A percentile compares a stretch with the other conserved stretches of the same genome.
Evolutionary conservation across 1,140 invertebrate species (phyloP).

Genomic region (Zophobas morio): DNA sequence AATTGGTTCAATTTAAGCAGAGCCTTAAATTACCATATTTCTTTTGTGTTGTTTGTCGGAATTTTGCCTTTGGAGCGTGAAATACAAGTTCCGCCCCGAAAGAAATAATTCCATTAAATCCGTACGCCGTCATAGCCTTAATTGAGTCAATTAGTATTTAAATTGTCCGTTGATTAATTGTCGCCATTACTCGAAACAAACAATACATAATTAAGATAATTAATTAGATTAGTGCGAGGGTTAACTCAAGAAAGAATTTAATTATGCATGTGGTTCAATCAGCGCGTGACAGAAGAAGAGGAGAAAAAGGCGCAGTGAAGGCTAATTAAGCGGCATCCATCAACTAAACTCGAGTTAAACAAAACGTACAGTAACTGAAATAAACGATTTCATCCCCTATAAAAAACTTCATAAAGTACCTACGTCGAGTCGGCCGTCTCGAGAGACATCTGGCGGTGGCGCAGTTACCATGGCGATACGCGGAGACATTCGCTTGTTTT

Average conservation of each 20-base stretch:
- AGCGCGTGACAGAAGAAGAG: slow-evolving; percentile 40
- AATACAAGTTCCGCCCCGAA: slow-evolving; percentile 43
- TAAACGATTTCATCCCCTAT: slow-evolving; percentile 59
- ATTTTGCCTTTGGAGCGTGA: slow-evolving; percentile 37
- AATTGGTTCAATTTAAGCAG: slow-evolving; percentile 18
- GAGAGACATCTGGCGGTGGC: slow-evolving; percentile 46
- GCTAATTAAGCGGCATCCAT: slow-evolving; percentile 55
- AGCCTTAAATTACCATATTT: slow-evolving; percentile 34
- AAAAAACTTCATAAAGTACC: slow-evolving; percentile 58
- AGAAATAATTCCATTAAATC: slow-evolving; percentile 42
- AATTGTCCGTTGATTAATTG: slow-evolving; percentile 38
- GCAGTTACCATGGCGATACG: slow-evolving; percentile 64
- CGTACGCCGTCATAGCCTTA: slow-evolving; percentile 29
- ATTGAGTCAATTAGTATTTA: slow-evolving; percentile 39
- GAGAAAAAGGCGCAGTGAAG: slow-evolving; percentile 45
- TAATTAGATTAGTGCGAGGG: slow-evolving; percentile 31
- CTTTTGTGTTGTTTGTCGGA: slow-evolving; percentile 27
- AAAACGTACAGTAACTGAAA: slow-evolving; percentile 60
- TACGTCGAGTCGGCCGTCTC: slow-evolving; percentile 32
- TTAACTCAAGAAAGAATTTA: slow-evolving; percentile 22
- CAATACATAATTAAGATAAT: slow-evolving; percentile 36
- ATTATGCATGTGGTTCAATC: slow-evolving; percentile 45
- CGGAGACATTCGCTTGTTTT: slow-evolving; percentile 68
- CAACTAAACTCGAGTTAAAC: slow-evolving; percentile 54
- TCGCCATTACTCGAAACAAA: slow-evolving; percentile 41